These are phyloP conservation scores for Pyxicephalus adspersus DNA, from an alignment of 2,113 vertebrate genomes.

Conservation along the genomic window DNA sequence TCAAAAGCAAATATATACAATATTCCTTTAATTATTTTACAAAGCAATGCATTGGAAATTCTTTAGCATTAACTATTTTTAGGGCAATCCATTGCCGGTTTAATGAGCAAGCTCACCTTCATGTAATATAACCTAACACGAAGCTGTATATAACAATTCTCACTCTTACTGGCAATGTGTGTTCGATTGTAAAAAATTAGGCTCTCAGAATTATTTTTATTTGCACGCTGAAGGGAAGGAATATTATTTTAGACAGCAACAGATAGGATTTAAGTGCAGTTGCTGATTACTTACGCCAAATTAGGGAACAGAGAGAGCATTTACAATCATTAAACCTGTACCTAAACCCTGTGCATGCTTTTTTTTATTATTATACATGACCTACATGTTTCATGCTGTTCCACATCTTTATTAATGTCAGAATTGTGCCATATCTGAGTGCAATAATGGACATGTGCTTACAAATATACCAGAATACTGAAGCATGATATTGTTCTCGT, in stretches of 20 bases:
- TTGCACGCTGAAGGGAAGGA: neutral
- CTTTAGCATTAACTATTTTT: no score
- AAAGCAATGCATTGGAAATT: no score
- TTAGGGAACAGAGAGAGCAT: constrained; percentile 9
- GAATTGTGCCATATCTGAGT: neutral
- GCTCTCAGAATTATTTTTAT: neutral
- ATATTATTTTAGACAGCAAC: constrained; percentile 22
- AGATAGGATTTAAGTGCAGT: constrained; percentile 46
- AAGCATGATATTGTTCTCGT: neutral
- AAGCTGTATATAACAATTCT: no score
- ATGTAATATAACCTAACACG: no score
- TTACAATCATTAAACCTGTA: constrained; percentile 29
- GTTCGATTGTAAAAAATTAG: no score
- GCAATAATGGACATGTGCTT: neutral
- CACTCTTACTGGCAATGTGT: no score
- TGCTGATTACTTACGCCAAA: constrained; percentile 43
- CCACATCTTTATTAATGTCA: constrained; percentile 18
- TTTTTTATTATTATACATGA: constrained; percentile 47
- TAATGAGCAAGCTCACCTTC: no score
- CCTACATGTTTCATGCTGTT: constrained; percentile 35
- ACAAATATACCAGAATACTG: neutral
- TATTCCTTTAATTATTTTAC: no score
- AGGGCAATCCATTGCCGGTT: no score
- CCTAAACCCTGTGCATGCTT: neutral
- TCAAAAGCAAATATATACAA: no score